Conservation (phyloP, 2,113 vertebrate species). For the Felis catus region F.catus_Fca126_mat1.0 CM031424.1:12273001-12273500, state of each 20-base stretch:
- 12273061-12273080: not conserved
- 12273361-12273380: not conserved
- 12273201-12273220: not conserved
- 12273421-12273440: not conserved
- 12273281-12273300: not conserved
- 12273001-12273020: conserved; percentile 31
- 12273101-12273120: not conserved
- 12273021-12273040: not conserved
- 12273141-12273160: not conserved
- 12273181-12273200: not conserved
- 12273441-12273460: not conserved
- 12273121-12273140: not conserved
- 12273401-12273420: not conserved
- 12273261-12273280: not conserved
- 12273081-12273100: not conserved
- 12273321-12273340: not conserved
- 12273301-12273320: not conserved
- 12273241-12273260: not conserved
- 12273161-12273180: not conserved
- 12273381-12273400: not conserved
- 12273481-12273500: no score
- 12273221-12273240: not conserved
- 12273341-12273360: not conserved
- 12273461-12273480: not conserved
- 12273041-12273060: conserved; percentile 15